Evolutionary conservation across 1,140 invertebrate genomes (phyloP), one percentile per base, ranked within the genome.

Genomic region (Muscidifurax raptorellus): DNA sequence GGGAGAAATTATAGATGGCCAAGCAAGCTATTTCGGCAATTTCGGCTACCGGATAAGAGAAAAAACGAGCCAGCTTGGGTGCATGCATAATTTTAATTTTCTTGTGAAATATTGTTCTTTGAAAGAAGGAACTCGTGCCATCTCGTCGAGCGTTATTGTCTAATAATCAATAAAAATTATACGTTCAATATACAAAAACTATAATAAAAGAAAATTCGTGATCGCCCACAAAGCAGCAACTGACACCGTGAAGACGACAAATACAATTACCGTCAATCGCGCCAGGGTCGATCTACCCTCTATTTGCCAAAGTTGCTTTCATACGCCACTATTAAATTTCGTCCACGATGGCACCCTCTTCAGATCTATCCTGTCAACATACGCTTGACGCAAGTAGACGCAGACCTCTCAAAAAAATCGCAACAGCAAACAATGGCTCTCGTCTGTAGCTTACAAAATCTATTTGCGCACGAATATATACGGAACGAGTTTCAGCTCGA

Each of bases 341-440:
- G 47, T 18, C 18, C 15, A 4, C 47, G 22, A 18, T n/a, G 12
- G 18, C 15, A 59, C 52, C 52, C 52, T 59, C 52, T 59, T 59
- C 52, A 18, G 18, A n/a, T 59, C 52, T 22, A 22, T 18, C 52
- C 52, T 59, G 52, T 59, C 52, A 7, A n/a, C 52, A 7, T n/a
- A n/a, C 18, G 52, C 5, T 7, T 5, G 22, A 59, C 1, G 13
- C 15, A 2, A 52, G 13, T 18, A 22, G 47, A 52, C 47, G 15
- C 15, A n/a, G 15, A 66, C 13, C 28, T 27, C 47, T 27, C 47
- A 71, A 81, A n/a, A n/a, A 59, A 22, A 59, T 59, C 22, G 30
- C 36, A 40, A 36, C 10, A 12, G n/a, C 79, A 81, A 72, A 72
- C 67, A 81, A 52, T 27, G 27, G 66, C 30, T 71, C 36, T 71